Evolutionary conservation across 53 echinoderm and acorn worm species (phyloP), one percentile per base, ranked within the genome.

Genomic region (Henricia sp.): DNA sequence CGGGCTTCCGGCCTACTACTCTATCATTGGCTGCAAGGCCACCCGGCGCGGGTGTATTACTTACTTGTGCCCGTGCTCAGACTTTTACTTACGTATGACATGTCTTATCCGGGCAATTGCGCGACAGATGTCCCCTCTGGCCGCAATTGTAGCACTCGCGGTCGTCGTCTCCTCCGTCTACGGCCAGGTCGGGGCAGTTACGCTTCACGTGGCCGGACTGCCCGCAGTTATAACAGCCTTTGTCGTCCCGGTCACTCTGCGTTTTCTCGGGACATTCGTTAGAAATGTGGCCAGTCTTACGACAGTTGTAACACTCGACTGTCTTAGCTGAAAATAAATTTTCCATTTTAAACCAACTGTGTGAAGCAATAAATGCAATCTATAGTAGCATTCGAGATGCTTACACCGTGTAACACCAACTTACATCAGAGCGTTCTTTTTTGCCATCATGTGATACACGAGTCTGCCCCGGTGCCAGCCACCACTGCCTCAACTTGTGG

Each of bases 11-110:
- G n/a, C n/a, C n/a, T n/a, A n/a, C n/a, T n/a, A n/a, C n/a, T n/a
- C n/a, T n/a, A n/a, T n/a, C n/a, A n/a, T n/a, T n/a, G n/a, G n/a
- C n/a, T n/a, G n/a, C n/a, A n/a, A n/a, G n/a, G n/a, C n/a, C n/a
- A n/a, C n/a, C n/a, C n/a, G n/a, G n/a, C n/a, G n/a, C n/a, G n/a
- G n/a, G n/a, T n/a, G n/a, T n/a, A n/a, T n/a, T n/a, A n/a, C n/a
- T n/a, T n/a, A n/a, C n/a, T n/a, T n/a, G n/a, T n/a, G n/a, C n/a
- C n/a, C n/a, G n/a, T n/a, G n/a, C n/a, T n/a, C n/a, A n/a, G n/a
- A n/a, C n/a, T n/a, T n/a, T n/a, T n/a, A 55, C 91, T 88, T 26
- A 91, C 91, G 28, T 77, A 75, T 91, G 88, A 84, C 91, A 91
- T 70, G 78, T 88, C 77, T 76, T 82, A 17, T 88, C 54, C 9